These are phyloP conservation scores for Leucoraja ocellata DNA, from an alignment of 2,797 vertebrate species.

Conservation along the genomic window DNA sequence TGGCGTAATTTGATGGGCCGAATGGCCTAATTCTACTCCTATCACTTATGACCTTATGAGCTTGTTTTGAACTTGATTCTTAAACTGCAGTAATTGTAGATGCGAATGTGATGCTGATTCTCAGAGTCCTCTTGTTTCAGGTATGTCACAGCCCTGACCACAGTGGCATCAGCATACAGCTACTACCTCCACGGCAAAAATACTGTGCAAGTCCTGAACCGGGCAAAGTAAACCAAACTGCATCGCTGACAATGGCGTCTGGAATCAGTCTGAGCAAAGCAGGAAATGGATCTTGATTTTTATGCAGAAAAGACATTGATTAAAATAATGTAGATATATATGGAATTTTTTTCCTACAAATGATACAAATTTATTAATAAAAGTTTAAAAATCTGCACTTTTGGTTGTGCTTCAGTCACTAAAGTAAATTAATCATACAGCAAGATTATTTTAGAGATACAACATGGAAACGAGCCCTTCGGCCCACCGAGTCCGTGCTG, in stretches of 20 bases:
- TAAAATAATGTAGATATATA: slow-evolving; percentile 26
- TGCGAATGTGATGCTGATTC: neutral
- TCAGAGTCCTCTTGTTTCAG: slow-evolving; percentile 53
- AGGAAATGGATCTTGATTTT: slow-evolving; percentile 22
- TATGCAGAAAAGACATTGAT: slow-evolving; percentile 27
- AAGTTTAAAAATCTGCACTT: slow-evolving; percentile 8
- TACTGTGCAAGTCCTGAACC: slow-evolving; percentile 79
- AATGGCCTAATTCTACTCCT: no score
- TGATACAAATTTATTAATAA: slow-evolving; percentile 22
- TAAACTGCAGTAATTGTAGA: neutral
- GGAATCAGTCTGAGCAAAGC: neutral
- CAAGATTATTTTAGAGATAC: no score
- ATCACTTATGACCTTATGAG: no score
- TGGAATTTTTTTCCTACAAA: neutral
- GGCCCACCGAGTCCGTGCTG: no score
- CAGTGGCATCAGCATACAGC: slow-evolving; percentile 84
- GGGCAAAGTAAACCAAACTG: neutral
- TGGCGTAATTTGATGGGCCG: no score
- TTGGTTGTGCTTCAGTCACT: neutral
- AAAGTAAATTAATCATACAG: neutral
- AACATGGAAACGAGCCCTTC: no score
- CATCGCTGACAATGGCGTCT: neutral
- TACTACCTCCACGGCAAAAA: slow-evolving; percentile 93
- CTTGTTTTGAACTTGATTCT: no score
- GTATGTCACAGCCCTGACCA: slow-evolving; percentile 83